phyloP scores from a whole-genome alignment of 1,140 invertebrate species.

The Leguminivora glycinivorella region DNA sequence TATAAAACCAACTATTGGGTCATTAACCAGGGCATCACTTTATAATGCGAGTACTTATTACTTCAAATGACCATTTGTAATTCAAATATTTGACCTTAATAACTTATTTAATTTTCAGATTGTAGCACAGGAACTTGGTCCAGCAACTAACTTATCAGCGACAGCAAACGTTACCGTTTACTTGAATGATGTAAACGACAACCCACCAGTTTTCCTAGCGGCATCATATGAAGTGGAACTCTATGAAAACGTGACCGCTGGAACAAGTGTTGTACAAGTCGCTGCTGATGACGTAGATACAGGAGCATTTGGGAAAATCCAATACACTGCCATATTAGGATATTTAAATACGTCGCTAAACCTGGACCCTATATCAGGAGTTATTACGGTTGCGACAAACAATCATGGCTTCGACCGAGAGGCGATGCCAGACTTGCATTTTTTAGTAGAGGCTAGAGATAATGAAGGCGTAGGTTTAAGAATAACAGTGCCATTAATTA shows the following conservation, averaged over 20 bases:
- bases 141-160: constrained; percentile 85
- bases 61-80: too few relatives aligned
- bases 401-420: constrained; percentile 91
- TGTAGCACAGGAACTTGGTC: constrained; percentile 88
- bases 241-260: constrained; percentile 88
- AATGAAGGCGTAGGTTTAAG: constrained; percentile 89
- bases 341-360: constrained; percentile 86
- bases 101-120: constrained; percentile 79
- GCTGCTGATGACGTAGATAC: constrained; percentile 88
- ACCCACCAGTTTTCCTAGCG: constrained; percentile 89
- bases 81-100: not conserved
- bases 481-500: constrained; percentile 85
- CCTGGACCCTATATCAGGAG: constrained; percentile 88
- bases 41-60: too few relatives aligned
- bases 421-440: constrained; percentile 84
- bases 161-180: constrained; percentile 88
- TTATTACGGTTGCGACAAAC: constrained; percentile 88
- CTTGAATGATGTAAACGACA: constrained; percentile 94
- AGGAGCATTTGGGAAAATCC: constrained; percentile 84
- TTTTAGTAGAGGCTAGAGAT: constrained; percentile 92
- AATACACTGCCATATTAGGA: constrained; percentile 88
- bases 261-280: constrained; percentile 87
- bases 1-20: not conserved
- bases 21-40: too few relatives aligned
- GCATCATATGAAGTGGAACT: constrained; percentile 86